Conservation (phyloP, 1,140 invertebrate species). For the Physella acuta region DNA sequence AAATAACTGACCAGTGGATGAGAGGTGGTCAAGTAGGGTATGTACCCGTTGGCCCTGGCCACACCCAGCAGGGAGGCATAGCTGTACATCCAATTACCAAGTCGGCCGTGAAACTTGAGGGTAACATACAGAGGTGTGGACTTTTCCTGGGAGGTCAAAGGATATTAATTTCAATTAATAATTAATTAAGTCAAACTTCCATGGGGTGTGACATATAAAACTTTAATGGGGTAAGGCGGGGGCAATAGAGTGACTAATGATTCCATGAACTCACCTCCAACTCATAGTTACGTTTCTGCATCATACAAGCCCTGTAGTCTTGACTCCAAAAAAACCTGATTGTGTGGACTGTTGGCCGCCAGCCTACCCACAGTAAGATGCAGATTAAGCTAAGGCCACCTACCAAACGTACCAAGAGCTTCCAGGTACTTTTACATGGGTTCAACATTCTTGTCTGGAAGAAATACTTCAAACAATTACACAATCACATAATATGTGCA, state of each 20-base stretch:
- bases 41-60: slow-evolving; percentile 21
- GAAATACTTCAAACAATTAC: too few relatives aligned
- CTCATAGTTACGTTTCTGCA: slow-evolving; percentile 1
- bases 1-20: slow-evolving; percentile 16
- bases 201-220: not conserved
- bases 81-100: slow-evolving; percentile 21
- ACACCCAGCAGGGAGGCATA: slow-evolving; percentile 21
- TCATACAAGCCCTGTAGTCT: slow-evolving; percentile 4
- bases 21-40: not conserved
- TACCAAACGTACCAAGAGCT: not conserved
- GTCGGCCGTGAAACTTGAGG: slow-evolving; percentile 4
- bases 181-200: not conserved
- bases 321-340: not conserved
- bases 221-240: not conserved
- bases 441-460: too few relatives aligned
- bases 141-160: slow-evolving; percentile 5
- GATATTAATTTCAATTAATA: too few relatives aligned
- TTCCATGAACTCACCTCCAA: slow-evolving; percentile 3
- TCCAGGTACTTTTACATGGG: not conserved
- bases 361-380: not conserved
- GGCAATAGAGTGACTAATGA: not conserved
- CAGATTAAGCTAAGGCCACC: not conserved
- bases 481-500: too few relatives aligned
- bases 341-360: not conserved
- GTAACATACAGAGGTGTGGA: slow-evolving; percentile 20